Evolutionary conservation across 2,797 vertebrate genomes (phyloP).

Genomic region (Remorina albescens): DNA sequence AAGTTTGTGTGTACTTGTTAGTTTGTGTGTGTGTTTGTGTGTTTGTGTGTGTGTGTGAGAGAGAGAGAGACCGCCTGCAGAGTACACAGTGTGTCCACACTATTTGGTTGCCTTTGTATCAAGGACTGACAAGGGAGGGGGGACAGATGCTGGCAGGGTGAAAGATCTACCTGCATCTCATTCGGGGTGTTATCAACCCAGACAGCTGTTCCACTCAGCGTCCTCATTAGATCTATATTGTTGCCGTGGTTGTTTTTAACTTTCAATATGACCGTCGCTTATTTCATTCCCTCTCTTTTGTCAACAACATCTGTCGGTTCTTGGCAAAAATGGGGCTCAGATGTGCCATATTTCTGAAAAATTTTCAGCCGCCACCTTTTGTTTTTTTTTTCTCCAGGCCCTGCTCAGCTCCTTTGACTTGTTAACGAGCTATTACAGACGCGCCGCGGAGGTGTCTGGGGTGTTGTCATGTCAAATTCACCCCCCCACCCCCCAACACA

Average conservation of each 20-base stretch:
- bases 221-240: conserved; percentile 79
- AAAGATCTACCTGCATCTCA: conserved; percentile 74
- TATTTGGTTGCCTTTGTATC: conserved; percentile 68
- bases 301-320: conserved; percentile 81
- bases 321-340: conserved; percentile 22
- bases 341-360: conserved; percentile 32
- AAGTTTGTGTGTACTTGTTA: no score
- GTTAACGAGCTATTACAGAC: conserved; percentile 63
- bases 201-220: conserved; percentile 80
- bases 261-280: conserved; percentile 65
- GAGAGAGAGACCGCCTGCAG: conserved; percentile 33
- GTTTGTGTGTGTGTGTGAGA: background rate
- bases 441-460: conserved; percentile 38
- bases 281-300: conserved; percentile 61
- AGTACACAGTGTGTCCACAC: conserved; percentile 50
- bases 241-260: conserved; percentile 69
- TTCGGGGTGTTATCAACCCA: conserved; percentile 61
- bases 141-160: conserved; percentile 73
- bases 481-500: background rate
- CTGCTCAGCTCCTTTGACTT: conserved; percentile 32
- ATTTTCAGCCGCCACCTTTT: conserved; percentile 19
- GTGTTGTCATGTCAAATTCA: conserved; percentile 34
- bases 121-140: conserved; percentile 63
- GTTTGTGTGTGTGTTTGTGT: background rate
- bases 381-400: conserved; percentile 17